Evolutionary conservation across 92 coral and sea anemone species (phyloP), one percentile per base, ranked within the genome.

Genomic region (Siderastrea radians): DNA sequence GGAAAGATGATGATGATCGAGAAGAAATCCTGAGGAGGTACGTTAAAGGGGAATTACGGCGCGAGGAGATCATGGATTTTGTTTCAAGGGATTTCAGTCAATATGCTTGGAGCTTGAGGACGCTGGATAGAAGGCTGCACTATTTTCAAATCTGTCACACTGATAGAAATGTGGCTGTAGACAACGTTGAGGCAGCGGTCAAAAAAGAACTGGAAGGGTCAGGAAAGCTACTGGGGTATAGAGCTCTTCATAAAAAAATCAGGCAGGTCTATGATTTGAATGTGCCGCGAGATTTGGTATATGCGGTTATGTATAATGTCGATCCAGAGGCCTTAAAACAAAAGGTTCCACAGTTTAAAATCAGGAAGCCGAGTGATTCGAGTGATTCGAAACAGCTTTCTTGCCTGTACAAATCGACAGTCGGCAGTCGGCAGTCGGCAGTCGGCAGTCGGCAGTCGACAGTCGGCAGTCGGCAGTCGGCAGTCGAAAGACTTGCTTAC

Each of bases 251-350:
- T 38, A 17, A 2, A 17, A 66, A 17, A 14, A 51, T 48, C 3
- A 74, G 70, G 90, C 88, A 91, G 38, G 38, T 26, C 38, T 26
- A 26, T 26, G 38, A 26, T 26, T 26, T 26, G 38, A 26, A 26
- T 26, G 38, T 26, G 38, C 38, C 38, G 38, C 38, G 38, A 26
- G 38, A 26, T 26, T 26, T 26, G 38, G 38, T 26, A 26, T 0
- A 26, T 26, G 38, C 38, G 38, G 38, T 26, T 26, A 26, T 26
- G 38, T 26, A 26, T 26, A 26, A 26, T 26, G 38, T 26, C 38
- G 38, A 26, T 26, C 38, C 38, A 26, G 38, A 26, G 0, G 38
- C 38, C 38, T 26, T 26, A 26, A 26, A 26, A 26, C 38, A 26
- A 26, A 26, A 26, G 38, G 38, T 26, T 26, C 38, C 38, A 26